Conservation (phyloP, 2,797 vertebrate species). For the Chaetophractus vellerosus region DNA sequence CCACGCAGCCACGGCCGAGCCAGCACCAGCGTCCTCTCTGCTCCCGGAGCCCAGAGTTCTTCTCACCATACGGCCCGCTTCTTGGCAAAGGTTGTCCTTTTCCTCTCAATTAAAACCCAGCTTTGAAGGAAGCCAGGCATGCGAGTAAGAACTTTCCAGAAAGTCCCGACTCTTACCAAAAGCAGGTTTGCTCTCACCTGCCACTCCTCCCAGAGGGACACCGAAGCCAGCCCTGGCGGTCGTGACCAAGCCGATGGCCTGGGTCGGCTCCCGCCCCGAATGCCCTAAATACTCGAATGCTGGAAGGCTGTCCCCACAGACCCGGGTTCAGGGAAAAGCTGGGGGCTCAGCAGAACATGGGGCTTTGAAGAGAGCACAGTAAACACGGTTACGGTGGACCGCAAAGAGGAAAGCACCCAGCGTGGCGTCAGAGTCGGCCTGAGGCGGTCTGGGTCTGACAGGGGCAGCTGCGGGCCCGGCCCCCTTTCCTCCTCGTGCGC, state of each 20-base stretch:
- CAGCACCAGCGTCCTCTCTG: background rate
- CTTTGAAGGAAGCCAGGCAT: constrained; percentile 28
- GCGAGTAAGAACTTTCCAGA: constrained; percentile 16
- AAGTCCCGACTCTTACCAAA: constrained; percentile 43
- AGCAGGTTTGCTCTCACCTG: background rate
- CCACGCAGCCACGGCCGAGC: background rate
- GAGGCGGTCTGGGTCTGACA: too few species aligned
- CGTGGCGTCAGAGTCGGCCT: background rate
- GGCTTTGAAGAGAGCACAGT: constrained; percentile 28
- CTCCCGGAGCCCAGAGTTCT: background rate
- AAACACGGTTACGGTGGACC: background rate
- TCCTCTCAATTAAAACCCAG: background rate
- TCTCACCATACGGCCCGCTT: background rate
- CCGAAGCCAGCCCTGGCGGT: background rate
- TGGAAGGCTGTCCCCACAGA: background rate
- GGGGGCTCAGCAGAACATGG: background rate
- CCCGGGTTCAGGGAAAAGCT: background rate
- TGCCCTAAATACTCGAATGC: background rate
- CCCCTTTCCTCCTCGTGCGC: too few species aligned
- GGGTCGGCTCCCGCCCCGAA: background rate
- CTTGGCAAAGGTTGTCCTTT: constrained; percentile 16
- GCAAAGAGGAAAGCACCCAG: background rate
- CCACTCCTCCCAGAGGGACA: background rate
- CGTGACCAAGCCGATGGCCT: background rate
- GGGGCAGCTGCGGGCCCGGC: too few species aligned